phyloP scores from a whole-genome alignment of 2,113 vertebrate genomes.

The Prolemur simus region DNA sequence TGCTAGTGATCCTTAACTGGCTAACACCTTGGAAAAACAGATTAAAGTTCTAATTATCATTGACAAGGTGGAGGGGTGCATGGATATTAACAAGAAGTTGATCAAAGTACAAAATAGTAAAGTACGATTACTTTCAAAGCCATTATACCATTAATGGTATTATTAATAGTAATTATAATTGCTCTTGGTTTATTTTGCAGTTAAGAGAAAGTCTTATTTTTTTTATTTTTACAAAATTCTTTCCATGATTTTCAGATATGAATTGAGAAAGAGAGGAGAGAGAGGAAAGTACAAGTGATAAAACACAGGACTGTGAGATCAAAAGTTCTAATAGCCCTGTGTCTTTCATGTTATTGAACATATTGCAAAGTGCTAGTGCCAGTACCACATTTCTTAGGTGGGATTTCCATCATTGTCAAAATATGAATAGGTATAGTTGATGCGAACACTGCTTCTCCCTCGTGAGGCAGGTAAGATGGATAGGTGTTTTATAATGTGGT shows the following conservation, averaged over 20 bases:
- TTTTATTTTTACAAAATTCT: neutral
- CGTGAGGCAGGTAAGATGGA: neutral
- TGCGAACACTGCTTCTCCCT: neutral
- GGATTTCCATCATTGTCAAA: neutral
- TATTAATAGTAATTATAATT: neutral
- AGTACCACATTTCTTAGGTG: neutral
- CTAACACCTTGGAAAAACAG: constrained; percentile 42
- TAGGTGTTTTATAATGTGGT: neutral
- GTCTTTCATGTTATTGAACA: neutral
- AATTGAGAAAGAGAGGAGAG: neutral
- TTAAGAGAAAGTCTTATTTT: neutral
- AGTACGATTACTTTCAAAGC: neutral
- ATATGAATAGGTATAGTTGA: neutral
- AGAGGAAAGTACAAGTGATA: neutral
- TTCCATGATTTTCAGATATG: neutral
- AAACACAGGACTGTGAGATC: neutral
- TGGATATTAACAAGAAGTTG: neutral
- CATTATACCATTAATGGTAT: neutral
- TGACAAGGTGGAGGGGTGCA: constrained; percentile 20
- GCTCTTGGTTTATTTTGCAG: neutral
- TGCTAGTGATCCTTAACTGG: constrained; percentile 17
- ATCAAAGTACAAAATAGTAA: neutral
- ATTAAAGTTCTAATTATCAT: constrained; percentile 45
- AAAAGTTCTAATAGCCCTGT: neutral
- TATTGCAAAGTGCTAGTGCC: neutral